These are phyloP conservation scores for Axis porcinus DNA, from an alignment of 2,113 vertebrate species.

Conservation along the genomic window DNA sequence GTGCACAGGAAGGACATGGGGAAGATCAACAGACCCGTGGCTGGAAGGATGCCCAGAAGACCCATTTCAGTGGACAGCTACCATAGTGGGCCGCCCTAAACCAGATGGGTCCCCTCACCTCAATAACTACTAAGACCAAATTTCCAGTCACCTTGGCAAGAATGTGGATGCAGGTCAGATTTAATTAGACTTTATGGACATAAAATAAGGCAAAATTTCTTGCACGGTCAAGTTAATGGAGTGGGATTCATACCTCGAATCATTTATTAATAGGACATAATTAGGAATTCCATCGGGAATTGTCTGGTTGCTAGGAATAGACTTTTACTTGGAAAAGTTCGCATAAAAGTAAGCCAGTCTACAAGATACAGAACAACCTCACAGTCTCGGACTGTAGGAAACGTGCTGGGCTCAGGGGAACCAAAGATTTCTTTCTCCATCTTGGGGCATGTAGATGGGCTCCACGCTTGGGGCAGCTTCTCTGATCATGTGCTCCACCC, in stretches of 20 bases:
- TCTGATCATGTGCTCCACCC: accelerated
- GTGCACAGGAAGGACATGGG: background rate
- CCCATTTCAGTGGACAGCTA: background rate
- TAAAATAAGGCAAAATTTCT: background rate
- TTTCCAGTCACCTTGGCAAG: background rate
- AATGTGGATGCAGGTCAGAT: background rate
- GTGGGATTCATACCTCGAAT: background rate
- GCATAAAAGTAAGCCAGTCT: accelerated
- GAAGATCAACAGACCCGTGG: background rate
- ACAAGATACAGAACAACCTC: background rate
- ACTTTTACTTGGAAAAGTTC: background rate
- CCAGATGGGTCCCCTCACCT: background rate
- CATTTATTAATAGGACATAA: background rate
- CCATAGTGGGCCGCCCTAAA: background rate
- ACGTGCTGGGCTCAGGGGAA: accelerated
- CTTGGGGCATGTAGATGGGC: no score
- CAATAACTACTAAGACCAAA: background rate
- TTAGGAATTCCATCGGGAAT: background rate
- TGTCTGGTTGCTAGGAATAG: background rate
- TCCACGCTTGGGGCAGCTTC: background rate
- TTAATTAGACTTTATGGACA: background rate
- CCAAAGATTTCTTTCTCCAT: no score
- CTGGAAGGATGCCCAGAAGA: background rate
- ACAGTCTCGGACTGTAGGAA: background rate
- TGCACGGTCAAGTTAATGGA: background rate